Conservation (phyloP, 2,888 invertebrate genomes). For the Sinodicranocentrus sp. region DNA sequence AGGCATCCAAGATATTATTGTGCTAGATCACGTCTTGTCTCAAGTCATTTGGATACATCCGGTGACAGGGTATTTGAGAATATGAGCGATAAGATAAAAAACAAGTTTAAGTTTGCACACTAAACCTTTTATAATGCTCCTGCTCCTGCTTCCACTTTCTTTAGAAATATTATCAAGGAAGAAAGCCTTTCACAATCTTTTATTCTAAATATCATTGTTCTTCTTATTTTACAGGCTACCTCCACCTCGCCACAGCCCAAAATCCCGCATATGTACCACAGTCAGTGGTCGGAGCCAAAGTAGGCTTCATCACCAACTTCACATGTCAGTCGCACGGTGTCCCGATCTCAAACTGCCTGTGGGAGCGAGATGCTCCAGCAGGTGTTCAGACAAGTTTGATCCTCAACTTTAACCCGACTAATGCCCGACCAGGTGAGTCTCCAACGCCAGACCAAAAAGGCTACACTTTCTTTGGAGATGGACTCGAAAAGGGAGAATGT, state of each 20-base stretch:
- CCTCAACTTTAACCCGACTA: constrained; percentile 34
- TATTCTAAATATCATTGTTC: background rate
- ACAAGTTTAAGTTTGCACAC: background rate
- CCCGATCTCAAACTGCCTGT: constrained; percentile 68
- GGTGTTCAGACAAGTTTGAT: background rate
- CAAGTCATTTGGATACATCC: constrained; percentile 1
- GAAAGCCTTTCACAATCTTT: background rate
- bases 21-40: background rate
- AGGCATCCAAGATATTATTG: background rate
- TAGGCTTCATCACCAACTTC: constrained; percentile 70
- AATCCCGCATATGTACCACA: constrained; percentile 70
- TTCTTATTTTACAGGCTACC: constrained; percentile 26
- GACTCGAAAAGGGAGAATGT: constrained; percentile 73
- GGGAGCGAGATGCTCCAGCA: constrained; percentile 65
- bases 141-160: background rate
- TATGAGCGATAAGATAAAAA: constrained; percentile 12
- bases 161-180: background rate
- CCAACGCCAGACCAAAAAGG: constrained; percentile 50
- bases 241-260: constrained; percentile 56
- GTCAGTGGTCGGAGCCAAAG: constrained; percentile 63
- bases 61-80: background rate
- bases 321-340: constrained; percentile 70
- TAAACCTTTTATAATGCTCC: background rate
- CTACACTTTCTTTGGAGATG: constrained; percentile 72
- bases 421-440: constrained; percentile 48